A percentile compares a stretch with the other conserved stretches of the same genome.
Conservation (phyloP, 1,140 invertebrate species). For the Stegodyphus dumicola region DNA sequence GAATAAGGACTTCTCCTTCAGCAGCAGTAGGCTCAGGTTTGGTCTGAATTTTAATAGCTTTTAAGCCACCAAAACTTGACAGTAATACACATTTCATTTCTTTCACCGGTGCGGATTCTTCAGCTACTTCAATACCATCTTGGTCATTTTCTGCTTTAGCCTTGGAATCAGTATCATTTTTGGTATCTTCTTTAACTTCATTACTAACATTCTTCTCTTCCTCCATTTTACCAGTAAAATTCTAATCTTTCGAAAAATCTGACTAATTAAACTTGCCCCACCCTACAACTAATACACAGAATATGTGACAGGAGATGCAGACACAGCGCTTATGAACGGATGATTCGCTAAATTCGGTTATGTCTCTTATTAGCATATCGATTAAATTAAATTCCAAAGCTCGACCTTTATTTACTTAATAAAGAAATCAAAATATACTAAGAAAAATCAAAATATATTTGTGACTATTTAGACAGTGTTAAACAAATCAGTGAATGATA, state of each 20-base stretch:
- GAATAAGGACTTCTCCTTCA: slow-evolving; percentile 84
- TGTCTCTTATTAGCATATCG: too few relatives aligned
- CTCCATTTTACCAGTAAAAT: neutral
- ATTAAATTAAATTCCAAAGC: too few relatives aligned
- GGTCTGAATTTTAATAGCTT: slow-evolving; percentile 83
- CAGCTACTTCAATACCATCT: slow-evolving; percentile 44
- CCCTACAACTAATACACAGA: neutral
- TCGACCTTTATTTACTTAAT: too few relatives aligned
- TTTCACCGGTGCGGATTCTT: slow-evolving; percentile 72
- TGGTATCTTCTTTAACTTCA: slow-evolving; percentile 68
- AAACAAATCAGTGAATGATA: too few relatives aligned
- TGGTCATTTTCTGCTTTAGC: slow-evolving; percentile 37
- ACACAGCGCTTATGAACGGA: too few relatives aligned
- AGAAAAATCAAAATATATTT: too few relatives aligned
- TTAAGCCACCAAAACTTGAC: slow-evolving; percentile 84
- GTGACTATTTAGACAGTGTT: too few relatives aligned
- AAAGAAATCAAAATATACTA: too few relatives aligned
- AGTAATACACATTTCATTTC: slow-evolving; percentile 86
- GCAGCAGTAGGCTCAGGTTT: slow-evolving; percentile 79
- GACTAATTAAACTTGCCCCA: slow-evolving; percentile 27
- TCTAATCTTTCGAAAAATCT: too few relatives aligned
- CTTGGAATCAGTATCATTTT: slow-evolving; percentile 66
- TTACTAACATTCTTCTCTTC: slow-evolving; percentile 33
- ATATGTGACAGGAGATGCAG: too few relatives aligned
- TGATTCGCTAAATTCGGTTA: too few relatives aligned